Percentiles rank a stretch among this genome's conserved stretches.
Conservation (phyloP, 1,140 invertebrate species). For the Parasteatoda tepidariorum region DNA sequence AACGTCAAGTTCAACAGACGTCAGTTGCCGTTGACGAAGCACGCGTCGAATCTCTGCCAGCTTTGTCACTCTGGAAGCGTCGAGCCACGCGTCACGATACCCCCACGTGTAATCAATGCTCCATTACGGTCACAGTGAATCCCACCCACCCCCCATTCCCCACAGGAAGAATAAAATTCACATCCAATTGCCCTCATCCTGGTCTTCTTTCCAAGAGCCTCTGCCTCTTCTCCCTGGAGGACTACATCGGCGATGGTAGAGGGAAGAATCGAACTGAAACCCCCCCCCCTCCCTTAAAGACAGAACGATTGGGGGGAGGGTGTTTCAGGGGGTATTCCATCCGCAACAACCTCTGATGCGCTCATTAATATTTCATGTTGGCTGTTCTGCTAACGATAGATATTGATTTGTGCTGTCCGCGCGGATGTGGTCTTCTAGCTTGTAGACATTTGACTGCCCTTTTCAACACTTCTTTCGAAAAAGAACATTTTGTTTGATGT, state of each 20-base stretch:
- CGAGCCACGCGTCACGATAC: neutral
- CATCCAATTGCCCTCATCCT: slow-evolving; percentile 53
- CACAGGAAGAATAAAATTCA: slow-evolving; percentile 54
- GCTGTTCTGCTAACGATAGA: slow-evolving; percentile 39
- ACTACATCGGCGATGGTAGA: neutral
- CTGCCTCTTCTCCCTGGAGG: neutral
- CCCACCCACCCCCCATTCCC: neutral
- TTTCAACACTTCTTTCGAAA: no score
- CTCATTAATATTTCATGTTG: slow-evolving; percentile 54
- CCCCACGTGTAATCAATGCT: slow-evolving; percentile 47
- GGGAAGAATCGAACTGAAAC: neutral
- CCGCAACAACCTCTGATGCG: neutral
- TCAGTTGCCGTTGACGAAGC: neutral
- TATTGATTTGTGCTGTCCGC: slow-evolving; percentile 32
- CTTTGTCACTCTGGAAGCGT: slow-evolving; percentile 13
- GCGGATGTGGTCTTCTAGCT: neutral
- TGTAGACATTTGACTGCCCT: neutral
- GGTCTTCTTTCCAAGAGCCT: neutral
- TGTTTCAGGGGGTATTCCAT: neutral
- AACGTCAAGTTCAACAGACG: no score
- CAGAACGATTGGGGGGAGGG: slow-evolving; percentile 1
- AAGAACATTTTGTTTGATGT: no score
- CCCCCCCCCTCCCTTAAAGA: neutral
- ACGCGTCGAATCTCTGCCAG: neutral
- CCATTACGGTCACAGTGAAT: no score